phyloP scores from a whole-genome alignment of 1,140 invertebrate species.

The Saccostrea glomerata region DNA sequence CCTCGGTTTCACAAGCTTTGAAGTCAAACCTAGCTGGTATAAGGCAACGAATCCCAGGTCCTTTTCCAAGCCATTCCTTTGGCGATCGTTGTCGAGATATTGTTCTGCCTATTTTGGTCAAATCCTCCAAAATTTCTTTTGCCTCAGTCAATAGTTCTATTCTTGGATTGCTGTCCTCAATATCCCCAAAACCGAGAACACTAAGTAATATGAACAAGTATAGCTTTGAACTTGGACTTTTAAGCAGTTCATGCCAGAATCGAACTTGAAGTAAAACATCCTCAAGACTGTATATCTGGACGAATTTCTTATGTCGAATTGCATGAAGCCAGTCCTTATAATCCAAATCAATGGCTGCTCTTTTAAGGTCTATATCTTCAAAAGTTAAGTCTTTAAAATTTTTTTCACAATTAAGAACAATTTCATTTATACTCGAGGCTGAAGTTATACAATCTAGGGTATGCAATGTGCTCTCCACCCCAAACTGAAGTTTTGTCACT shows the following conservation, averaged over 20 bases:
- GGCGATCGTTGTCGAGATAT: conserved; percentile 42
- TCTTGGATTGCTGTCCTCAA: conserved; percentile 13
- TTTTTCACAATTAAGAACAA: conserved; percentile 45
- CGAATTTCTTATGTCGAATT: conserved; percentile 49
- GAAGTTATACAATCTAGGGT: conserved; percentile 44
- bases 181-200: conserved; percentile 52
- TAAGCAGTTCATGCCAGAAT: conserved; percentile 47
- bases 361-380: not conserved
- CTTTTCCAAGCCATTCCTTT: conserved; percentile 58
- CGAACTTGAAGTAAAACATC: conserved; percentile 48
- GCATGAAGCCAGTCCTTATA: conserved; percentile 60
- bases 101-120: conserved; percentile 50
- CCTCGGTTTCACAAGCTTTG: conserved; percentile 19
- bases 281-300: conserved; percentile 47
- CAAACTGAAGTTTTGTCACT: conserved; percentile 53
- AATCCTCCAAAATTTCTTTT: conserved; percentile 41
- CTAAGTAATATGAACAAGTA: conserved; percentile 55
- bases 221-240: conserved; percentile 49
- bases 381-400: conserved; percentile 45
- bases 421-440: conserved; percentile 22
- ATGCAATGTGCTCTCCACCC: not conserved
- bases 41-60: conserved; percentile 50
- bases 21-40: conserved; percentile 40
- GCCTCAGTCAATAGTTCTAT: conserved; percentile 50
- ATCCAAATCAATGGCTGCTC: conserved; percentile 54